Evolutionary conservation across 2,888 invertebrate genomes (phyloP), one percentile per base, ranked within the genome.

Genomic region (Stomorhina lunata): DNA sequence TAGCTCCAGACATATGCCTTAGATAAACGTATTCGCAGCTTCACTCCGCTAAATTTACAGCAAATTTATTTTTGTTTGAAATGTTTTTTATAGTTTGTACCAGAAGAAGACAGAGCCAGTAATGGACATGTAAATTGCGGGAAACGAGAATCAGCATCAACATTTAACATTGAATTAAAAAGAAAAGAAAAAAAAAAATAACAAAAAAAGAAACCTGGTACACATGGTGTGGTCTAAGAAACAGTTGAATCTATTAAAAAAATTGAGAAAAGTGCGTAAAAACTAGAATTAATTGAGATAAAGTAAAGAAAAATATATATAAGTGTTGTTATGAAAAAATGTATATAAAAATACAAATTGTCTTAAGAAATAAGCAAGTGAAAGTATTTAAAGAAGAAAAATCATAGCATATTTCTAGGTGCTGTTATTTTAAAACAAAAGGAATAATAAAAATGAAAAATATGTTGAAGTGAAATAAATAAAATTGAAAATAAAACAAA

Each of bases 1-100:
- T 82, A 82, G 82, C 79, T 82, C 82, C 82, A 82, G 79, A 79
- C 82, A 66, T 79, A 79, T 82, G 79, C 79, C 82, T 75, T 76
- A 79, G 66, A 82, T 53, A 79, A 79, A 75, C 82, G 79, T 79
- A 75, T 71, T 76, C 75, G 71, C 82, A 76, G 82, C 82, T 82
- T 82, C 71, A 76, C 59, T 79, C 34, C 75, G 79, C 75, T 59
- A 71, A 57, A 73, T 75, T 75, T 59, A 69, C 27, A 79, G 76
- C 76, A 71, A 32, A 76, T 80, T 80, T 65, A 61, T 79, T 79
- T 75, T 79, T 81, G 68, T 73, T 82, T 66, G 53, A 79, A 79
- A 78, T 71, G 75, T 71, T 79, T 68, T 61, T 79, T 65, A 57
- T 68, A 81, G 50, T 75, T 68, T 75, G 32, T 55, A 40, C 40